phyloP scores from a whole-genome alignment of 1,140 invertebrate genomes.

The Drosophila sucinea region DNA sequence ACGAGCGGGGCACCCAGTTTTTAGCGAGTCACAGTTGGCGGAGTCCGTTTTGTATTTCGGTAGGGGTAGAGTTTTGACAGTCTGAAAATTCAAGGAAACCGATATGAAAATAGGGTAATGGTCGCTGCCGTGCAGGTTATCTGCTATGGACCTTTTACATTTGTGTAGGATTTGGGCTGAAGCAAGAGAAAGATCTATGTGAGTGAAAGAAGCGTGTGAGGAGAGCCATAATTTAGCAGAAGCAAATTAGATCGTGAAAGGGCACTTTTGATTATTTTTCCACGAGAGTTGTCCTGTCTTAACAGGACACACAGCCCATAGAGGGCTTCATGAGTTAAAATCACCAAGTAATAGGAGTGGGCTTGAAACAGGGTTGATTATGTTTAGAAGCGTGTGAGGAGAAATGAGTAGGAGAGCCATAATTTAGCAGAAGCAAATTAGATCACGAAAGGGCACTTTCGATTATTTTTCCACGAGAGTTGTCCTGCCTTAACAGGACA shows the following conservation, averaged over 20 bases:
- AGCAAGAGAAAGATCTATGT: not conserved
- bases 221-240: not conserved
- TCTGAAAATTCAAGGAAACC: no score
- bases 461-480: no score
- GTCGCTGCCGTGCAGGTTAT: no score
- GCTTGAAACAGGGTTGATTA: not conserved
- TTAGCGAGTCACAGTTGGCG: not conserved
- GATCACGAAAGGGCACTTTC: no score
- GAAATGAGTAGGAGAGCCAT: not conserved
- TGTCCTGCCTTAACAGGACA: no score
- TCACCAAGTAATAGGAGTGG: no score
- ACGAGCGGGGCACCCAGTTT: not conserved
- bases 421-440: not conserved
- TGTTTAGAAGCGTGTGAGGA: not conserved
- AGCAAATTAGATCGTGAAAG: not conserved
- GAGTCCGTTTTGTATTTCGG: not conserved
- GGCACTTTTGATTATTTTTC: no score
- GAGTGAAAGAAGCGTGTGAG: not conserved
- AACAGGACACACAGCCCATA: no score
- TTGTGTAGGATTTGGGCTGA: not conserved
- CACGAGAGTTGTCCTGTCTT: no score
- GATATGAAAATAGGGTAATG: no score
- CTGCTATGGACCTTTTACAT: not conserved
- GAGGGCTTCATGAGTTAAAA: no score
- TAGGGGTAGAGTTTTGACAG: no score